Percentiles rank a stretch among this genome's conserved stretches.
Conservation (phyloP, 1,140 invertebrate species). For the Reticulitermes speratus region DNA sequence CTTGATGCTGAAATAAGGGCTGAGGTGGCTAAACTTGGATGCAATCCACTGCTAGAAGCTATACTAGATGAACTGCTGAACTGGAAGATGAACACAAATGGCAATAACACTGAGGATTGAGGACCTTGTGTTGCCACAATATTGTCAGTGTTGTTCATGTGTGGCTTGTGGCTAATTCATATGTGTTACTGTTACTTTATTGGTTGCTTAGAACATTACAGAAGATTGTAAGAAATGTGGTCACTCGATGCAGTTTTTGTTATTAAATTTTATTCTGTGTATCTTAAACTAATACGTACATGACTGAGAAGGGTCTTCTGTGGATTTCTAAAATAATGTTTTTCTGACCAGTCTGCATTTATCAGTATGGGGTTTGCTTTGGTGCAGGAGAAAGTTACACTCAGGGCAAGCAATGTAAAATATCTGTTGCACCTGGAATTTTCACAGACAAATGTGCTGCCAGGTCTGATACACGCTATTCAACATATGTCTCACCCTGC, state of each 20-base stretch:
- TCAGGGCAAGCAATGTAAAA: too few species aligned
- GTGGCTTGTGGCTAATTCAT: neutral
- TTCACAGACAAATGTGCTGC: too few species aligned
- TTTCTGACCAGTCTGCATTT: too few species aligned
- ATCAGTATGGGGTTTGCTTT: too few species aligned
- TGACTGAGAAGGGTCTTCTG: too few species aligned
- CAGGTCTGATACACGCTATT: too few species aligned
- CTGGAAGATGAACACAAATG: constrained; percentile 45
- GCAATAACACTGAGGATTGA: neutral
- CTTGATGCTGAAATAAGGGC: constrained; percentile 71
- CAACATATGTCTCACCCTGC: too few species aligned
- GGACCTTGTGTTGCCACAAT: neutral
- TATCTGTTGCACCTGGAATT: too few species aligned
- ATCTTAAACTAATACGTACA: neutral
- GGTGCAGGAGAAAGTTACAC: too few species aligned
- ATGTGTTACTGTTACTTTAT: too few species aligned
- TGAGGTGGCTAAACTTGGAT: constrained; percentile 75
- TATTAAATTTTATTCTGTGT: neutral
- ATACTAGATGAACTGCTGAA: constrained; percentile 73
- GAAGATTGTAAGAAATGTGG: neutral
- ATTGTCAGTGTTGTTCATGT: neutral
- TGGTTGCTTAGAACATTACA: neutral
- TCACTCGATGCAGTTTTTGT: neutral
- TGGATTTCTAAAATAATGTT: too few species aligned
- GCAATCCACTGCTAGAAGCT: constrained; percentile 75